Evolutionary conservation across 2,797 vertebrate genomes (phyloP), one percentile per base, ranked within the genome.

Genomic region (Chrosomus eos): DNA sequence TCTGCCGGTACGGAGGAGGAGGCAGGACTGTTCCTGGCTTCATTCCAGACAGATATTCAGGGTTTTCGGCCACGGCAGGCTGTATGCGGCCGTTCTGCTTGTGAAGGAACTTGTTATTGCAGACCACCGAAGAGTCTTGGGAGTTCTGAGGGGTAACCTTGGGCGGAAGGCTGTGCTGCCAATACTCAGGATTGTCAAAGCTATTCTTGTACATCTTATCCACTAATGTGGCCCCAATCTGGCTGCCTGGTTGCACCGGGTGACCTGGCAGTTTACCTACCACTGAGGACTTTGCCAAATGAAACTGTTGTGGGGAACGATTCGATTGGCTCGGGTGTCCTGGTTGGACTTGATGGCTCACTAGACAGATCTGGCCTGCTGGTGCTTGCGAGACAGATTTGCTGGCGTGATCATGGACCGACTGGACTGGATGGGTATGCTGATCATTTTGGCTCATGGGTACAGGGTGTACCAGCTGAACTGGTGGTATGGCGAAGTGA

Each of bases 121-220:
- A 97, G 87, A 96, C 97, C 89, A 97, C 96, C 88, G 96, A 94
- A 81, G 96, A 97, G 86, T 98, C 97, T 75, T 81, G 1, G 84
- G 90, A 23, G 67, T 88, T 81, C 72, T 86, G 81, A 26, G 66
- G 83, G 14, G 23, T 95, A 81, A 96, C 95, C 82, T 96, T 96
- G 1, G 96, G 96, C 0, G 97, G 97, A 93, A 98, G 94, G 93
- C 97, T 99, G 95, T 99, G 97, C 91, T 98, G 97, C 97, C 97
- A 99, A 94, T 99, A 99, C 89, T 99, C 97, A 23, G 98, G 98
- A 96, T 99, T 99, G 95, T 99, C 97, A 91, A 99, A 99, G 83
- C 97, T 97, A 91, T 97, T 98, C 95, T 96, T 97, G 92, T 97
- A 94, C 94, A 97, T 97, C 91, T 97, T 95, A 79, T 95, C 95